Conservation (phyloP, 2,888 invertebrate species). For the Ypsolopha scabrella region DNA sequence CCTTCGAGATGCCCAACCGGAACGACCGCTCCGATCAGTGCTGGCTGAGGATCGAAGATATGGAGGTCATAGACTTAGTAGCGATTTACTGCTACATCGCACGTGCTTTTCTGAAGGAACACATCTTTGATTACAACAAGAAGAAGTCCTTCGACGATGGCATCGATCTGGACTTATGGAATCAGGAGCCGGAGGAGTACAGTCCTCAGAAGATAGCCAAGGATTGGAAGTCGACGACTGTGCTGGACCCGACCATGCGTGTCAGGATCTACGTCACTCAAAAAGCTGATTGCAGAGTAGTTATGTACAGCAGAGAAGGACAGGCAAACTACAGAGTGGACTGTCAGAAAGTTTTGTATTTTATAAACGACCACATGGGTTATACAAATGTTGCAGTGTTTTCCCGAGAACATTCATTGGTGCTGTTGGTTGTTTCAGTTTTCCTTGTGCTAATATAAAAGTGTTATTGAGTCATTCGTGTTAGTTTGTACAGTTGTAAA, state of each 20-base stretch:
- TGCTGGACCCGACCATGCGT: slow-evolving; percentile 41
- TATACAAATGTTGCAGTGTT: background rate
- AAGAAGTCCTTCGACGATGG: slow-evolving; percentile 48
- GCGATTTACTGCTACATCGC: slow-evolving; percentile 42
- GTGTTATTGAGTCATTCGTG: no score
- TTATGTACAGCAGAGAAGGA: slow-evolving; percentile 53
- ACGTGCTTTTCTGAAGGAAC: slow-evolving; percentile 36
- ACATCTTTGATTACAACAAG: slow-evolving; percentile 49
- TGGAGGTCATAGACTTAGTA: slow-evolving; percentile 45
- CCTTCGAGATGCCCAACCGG: slow-evolving; percentile 46
- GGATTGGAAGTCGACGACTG: slow-evolving; percentile 45
- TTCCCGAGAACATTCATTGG: background rate
- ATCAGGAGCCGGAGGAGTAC: slow-evolving; percentile 30
- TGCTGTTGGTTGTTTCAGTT: background rate
- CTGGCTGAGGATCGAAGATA: slow-evolving; percentile 54
- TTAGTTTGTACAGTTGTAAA: no score
- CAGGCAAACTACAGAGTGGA: slow-evolving; percentile 46
- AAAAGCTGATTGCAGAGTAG: slow-evolving; percentile 42
- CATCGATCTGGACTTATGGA: slow-evolving; percentile 50
- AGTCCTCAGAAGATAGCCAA: slow-evolving; percentile 23
- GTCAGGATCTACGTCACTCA: slow-evolving; percentile 47
- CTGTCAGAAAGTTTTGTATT: slow-evolving; percentile 47
- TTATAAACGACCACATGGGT: slow-evolving; percentile 24
- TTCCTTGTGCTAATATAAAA: background rate
- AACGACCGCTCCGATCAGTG: slow-evolving; percentile 57